Conservation (phyloP, 2,888 invertebrate species). For the Drosophila paranaensis region DNA sequence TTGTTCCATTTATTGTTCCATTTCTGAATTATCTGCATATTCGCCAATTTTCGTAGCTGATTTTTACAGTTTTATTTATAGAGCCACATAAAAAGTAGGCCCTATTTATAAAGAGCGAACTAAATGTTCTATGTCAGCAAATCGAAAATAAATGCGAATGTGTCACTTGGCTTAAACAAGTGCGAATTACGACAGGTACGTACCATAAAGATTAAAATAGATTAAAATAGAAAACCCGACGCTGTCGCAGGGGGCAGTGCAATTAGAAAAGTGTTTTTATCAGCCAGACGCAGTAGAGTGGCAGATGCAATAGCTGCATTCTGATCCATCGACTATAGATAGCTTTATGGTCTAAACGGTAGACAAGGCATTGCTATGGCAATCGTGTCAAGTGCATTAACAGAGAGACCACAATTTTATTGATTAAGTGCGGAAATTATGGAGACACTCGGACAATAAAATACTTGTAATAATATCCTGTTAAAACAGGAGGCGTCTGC, state of each 20-base stretch:
- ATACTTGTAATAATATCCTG: constrained; percentile 31
- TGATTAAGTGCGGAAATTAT: constrained; percentile 24
- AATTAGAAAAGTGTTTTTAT: constrained; percentile 29
- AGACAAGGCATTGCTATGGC: constrained; percentile 4
- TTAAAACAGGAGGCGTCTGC: background rate
- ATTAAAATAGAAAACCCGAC: constrained; percentile 61
- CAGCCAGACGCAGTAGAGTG: constrained; percentile 2
- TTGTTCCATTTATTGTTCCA: too few relatives aligned
- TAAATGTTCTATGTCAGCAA: constrained; percentile 39
- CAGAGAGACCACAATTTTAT: constrained; percentile 13
- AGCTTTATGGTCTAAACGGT: background rate
- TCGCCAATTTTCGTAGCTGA: background rate
- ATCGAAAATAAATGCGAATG: constrained; percentile 39
- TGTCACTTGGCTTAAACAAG: constrained; percentile 31
- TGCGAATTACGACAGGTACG: constrained; percentile 34
- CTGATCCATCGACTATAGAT: constrained; percentile 14
- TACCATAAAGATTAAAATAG: constrained; percentile 66
- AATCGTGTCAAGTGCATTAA: constrained; percentile 10
- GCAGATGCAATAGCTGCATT: constrained; percentile 14
- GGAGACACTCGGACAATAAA: background rate
- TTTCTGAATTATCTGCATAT: constrained; percentile 9
- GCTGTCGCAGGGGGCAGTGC: background rate
- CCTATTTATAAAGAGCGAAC: constrained; percentile 16
- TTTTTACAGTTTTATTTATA: background rate
- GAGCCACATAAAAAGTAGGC: background rate